Percentiles rank a stretch among this genome's conserved stretches.
Conservation (phyloP, 2,888 invertebrate genomes). For the Lasioglossum morio region DNA sequence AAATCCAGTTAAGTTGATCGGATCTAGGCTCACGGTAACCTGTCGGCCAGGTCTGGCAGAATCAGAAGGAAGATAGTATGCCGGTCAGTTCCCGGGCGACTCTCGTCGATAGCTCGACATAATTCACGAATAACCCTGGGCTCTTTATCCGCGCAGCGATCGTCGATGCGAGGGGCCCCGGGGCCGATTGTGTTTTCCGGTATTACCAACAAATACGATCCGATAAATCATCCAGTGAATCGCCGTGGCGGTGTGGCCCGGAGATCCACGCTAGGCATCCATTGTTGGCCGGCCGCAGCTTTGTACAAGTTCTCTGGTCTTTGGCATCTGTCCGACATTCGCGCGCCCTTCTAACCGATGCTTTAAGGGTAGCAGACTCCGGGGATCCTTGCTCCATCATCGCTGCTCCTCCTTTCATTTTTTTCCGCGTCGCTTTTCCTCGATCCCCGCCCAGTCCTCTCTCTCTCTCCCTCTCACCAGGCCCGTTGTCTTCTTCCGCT, state of each 20-base stretch:
- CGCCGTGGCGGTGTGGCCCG: constrained; percentile 54
- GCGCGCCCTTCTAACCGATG: constrained; percentile 47
- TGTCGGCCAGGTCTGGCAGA: not conserved
- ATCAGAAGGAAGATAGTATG: constrained; percentile 2
- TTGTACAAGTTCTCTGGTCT: constrained; percentile 63
- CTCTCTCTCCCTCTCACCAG: not conserved
- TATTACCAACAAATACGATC: constrained; percentile 70
- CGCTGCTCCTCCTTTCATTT: constrained; percentile 15
- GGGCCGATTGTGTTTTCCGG: constrained; percentile 60
- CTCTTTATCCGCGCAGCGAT: constrained; percentile 50
- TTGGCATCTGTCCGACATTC: constrained; percentile 70
- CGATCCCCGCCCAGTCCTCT: not conserved
- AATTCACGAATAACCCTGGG: constrained; percentile 39
- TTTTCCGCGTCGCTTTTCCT: not conserved
- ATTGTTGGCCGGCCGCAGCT: constrained; percentile 65
- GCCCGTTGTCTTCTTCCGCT: not conserved
- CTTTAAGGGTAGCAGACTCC: constrained; percentile 12
- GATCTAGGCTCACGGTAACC: not conserved
- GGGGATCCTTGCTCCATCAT: not conserved
- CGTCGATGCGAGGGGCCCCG: constrained; percentile 31
- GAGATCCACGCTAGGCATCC: constrained; percentile 57
- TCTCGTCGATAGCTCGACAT: constrained; percentile 47
- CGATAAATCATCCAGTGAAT: constrained; percentile 75
- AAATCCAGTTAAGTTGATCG: constrained; percentile 10
- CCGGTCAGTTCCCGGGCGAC: constrained; percentile 42